Percentiles rank a stretch among this genome's conserved stretches.
Conservation (phyloP, 2,888 invertebrate genomes). For the Teinopalpus imperialis region DNA sequence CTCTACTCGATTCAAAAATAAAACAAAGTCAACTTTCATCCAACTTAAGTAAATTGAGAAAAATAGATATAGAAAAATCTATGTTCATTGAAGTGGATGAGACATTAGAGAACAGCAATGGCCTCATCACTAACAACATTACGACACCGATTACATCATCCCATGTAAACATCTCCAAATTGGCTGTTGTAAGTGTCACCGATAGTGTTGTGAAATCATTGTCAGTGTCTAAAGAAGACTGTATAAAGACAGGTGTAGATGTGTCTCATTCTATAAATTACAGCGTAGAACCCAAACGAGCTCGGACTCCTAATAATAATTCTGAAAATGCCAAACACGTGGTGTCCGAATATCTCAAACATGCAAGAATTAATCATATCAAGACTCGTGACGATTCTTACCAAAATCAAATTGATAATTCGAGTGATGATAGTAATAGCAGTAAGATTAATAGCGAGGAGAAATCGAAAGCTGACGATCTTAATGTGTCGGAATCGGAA, state of each 20-base stretch:
- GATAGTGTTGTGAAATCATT: slow-evolving; percentile 35
- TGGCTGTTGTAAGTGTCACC: slow-evolving; percentile 36
- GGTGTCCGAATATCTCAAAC: slow-evolving; percentile 84
- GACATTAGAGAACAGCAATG: slow-evolving; percentile 29
- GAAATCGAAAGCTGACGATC: slow-evolving; percentile 49
- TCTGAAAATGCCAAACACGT: slow-evolving; percentile 84
- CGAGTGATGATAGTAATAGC: slow-evolving; percentile 49
- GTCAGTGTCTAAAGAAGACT: slow-evolving; percentile 45
- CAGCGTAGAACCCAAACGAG: slow-evolving; percentile 46
- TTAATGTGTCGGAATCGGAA: slow-evolving; percentile 53
- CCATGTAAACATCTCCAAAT: slow-evolving; percentile 33
- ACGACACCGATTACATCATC: slow-evolving; percentile 19
- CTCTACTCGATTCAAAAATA: slow-evolving; percentile 86
- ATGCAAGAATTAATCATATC: slow-evolving; percentile 75
- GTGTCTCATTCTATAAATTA: slow-evolving; percentile 30
- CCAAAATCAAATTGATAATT: slow-evolving; percentile 53
- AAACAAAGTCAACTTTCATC: slow-evolving; percentile 84
- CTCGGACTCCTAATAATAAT: slow-evolving; percentile 49
- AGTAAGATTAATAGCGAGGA: slow-evolving; percentile 55
- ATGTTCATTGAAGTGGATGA: slow-evolving; percentile 47
- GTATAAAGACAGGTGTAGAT: slow-evolving; percentile 36
- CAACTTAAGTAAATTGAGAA: slow-evolving; percentile 59
- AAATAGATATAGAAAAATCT: slow-evolving; percentile 59
- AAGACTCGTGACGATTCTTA: slow-evolving; percentile 61
- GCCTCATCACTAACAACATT: slow-evolving; percentile 34